Base-by-base conservation (phyloP, 2,888 invertebrate species). In the Athalia circularis region DNA sequence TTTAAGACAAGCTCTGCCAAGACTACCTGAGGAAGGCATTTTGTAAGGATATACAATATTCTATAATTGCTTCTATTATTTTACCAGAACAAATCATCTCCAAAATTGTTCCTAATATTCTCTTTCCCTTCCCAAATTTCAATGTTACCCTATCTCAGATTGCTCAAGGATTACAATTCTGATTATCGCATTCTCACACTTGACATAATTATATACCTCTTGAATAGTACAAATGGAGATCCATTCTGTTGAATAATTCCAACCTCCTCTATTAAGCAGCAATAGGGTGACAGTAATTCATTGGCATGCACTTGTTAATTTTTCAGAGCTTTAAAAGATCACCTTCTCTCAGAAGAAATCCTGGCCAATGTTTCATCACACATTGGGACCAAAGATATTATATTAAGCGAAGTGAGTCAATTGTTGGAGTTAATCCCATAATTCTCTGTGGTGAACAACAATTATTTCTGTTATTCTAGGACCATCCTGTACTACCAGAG, bases 361-460 rank as follows among this genome's bases (percentile, higher is more conserved):
- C 89, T 98, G 8, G 93, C 95, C 0, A 90, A 95, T 87, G 92
- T 98, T 75, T 95, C 95, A 0, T 89, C 88, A 4, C 93, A 96
- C 85, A 92, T 99, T 79, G 98, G 98, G 61, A 93, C 96, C 47
- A 95, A 93, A 84, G 98, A 98, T 87, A 92, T 98, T 13, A 94
- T 98, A 84, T 92, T 96, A 79, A 93, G 94, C 83, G 91, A 92
- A 74, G 97, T 97, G 92, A 93, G 94, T 92, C 82, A 88, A 76
- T 8, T 67, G 59, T 54, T 9, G 9, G 5, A 52, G 7, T 43
- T 68, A 3, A 43, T n/a, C 8, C 52, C 7, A 54, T 6, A 54
- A 54, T 54, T 54, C 11, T 6, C n/a, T 11, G 29, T 68, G 15
- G 11, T 13, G 43, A 47, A 47, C 13, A 62, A 52, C 52, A 77